Percentiles rank a stretch among this genome's conserved stretches.
These are phyloP conservation scores for Poecile montanus DNA, from an alignment of 2,797 vertebrate genomes.

Conservation along the genomic window DNA sequence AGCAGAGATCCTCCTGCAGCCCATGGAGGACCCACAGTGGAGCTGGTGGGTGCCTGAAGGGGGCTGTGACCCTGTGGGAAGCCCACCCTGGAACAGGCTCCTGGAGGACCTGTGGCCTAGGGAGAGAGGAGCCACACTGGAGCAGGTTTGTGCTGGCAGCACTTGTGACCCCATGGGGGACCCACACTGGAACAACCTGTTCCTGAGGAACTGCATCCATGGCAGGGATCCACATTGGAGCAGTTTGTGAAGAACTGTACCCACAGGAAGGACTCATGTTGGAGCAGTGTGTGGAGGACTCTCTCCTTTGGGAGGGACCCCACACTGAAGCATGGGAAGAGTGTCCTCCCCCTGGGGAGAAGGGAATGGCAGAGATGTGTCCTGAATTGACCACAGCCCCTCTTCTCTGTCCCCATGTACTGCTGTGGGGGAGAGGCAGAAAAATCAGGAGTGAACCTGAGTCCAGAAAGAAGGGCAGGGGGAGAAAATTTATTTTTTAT, in stretches of 20 bases:
- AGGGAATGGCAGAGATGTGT: not conserved
- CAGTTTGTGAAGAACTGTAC: not conserved
- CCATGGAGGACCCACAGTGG: rapidly evolving
- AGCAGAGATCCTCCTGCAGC: not conserved
- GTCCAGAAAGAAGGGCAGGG: not conserved
- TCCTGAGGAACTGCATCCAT: not conserved
- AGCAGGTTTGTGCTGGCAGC: not conserved
- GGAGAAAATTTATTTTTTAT: not conserved
- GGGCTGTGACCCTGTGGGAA: not conserved
- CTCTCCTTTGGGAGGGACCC: not conserved
- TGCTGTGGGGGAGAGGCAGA: not conserved
- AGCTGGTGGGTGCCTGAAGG: not conserved
- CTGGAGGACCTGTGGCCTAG: not conserved
- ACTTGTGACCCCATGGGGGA: too few relatives aligned
- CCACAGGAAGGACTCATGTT: rapidly evolving
- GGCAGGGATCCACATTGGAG: not conserved
- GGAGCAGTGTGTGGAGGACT: not conserved
- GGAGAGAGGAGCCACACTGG: not conserved
- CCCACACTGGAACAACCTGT: too few relatives aligned
- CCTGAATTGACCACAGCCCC: rapidly evolving
- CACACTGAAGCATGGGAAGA: not conserved
- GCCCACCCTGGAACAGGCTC: not conserved
- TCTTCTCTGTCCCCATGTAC: not conserved
- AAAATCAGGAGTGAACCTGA: not conserved
- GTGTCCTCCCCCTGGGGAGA: too few relatives aligned